Base-by-base conservation (phyloP, 2,888 invertebrate genomes). In the Plutella xylostella region DNA sequence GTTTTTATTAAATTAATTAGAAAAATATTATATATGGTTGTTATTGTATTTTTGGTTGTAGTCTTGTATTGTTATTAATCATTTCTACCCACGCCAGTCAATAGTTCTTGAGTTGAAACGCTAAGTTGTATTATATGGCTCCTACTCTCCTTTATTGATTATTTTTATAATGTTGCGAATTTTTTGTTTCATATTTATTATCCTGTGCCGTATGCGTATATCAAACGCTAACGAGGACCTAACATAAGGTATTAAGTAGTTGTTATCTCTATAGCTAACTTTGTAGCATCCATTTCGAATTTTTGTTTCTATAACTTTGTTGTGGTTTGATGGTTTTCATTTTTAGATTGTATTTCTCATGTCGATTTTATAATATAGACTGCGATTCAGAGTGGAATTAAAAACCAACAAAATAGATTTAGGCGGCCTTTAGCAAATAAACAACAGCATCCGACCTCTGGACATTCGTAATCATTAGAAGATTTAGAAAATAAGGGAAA, bases 141-240 rank as follows among this genome's bases (percentile, higher is more conserved):
- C 45, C 68, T 72, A 71, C 71, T 68, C 65, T 66, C 72, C 72
- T 71, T 76, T 79, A 76, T 76, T 72, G 78, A 71, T 73, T 69
- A 69, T 58, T 66, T 72, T 79, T 78, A 80, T 77, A 76, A 72
- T 78, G 79, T 79, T 79, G 80, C 82, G 56, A 79, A 76, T 78
- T 68, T 78, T 80, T 82, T 79, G 77, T 79, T 79, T 65, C 56
- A 55, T 75, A 79, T 79, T 80, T 79, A 40, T 40, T 42, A 77
- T 79, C 76, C 19, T 69, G 64, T 69, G 75, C 60, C 74, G 73
- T 82, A 80, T 82, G 79, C 74, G 73, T 82, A 80, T 82, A 80
- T 82, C 78, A 78, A 68, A 50, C 52, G 68, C 79, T 82, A 82
- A 82, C 82, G 80, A 79, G 77, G 67, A 52, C 54, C 57, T 51